These are phyloP conservation scores for Lasioglossum morio DNA, from an alignment of 2,888 invertebrate species.

Conservation along the genomic window DNA sequence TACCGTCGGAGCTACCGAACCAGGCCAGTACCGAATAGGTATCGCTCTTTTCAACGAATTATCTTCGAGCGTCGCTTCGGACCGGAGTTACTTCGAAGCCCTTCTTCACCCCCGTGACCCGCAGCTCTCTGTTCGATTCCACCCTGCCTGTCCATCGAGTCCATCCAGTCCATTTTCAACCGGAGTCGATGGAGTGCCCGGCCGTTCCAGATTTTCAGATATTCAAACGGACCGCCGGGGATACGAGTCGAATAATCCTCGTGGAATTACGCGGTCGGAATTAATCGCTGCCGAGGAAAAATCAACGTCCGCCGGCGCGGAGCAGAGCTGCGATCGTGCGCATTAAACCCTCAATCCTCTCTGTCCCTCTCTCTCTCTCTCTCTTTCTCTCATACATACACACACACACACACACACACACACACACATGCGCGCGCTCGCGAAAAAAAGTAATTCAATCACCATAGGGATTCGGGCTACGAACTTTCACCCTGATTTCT, in stretches of 20 bases:
- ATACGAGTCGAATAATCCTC: not conserved
- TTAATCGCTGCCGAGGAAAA: slow-evolving; percentile 27
- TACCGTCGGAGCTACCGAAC: not conserved
- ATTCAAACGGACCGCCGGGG: slow-evolving; percentile 13
- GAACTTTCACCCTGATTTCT: slow-evolving; percentile 1
- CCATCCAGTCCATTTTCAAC: not conserved
- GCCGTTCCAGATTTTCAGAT: slow-evolving; percentile 24
- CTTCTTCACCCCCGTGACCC: not conserved
- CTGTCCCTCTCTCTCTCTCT: not conserved
- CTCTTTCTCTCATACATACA: too few species aligned
- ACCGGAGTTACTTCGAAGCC: not conserved
- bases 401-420: too few species aligned
- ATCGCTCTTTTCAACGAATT: slow-evolving; percentile 4
- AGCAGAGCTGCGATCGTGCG: not conserved
- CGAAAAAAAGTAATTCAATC: not conserved
- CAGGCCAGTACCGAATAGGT: not conserved
- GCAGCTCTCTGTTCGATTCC: not conserved
- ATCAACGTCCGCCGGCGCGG: not conserved
- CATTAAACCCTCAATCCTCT: not conserved
- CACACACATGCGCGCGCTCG: too few species aligned
- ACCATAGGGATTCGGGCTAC: not conserved
- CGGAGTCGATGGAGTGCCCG: not conserved
- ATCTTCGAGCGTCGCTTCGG: not conserved
- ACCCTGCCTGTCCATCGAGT: not conserved
- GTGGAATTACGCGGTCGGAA: slow-evolving; percentile 35